A percentile compares a stretch with the other conserved stretches of the same genome.
phyloP scores from a whole-genome alignment of 2,797 vertebrate species.

The Hypotaenidia philippensis region DNA sequence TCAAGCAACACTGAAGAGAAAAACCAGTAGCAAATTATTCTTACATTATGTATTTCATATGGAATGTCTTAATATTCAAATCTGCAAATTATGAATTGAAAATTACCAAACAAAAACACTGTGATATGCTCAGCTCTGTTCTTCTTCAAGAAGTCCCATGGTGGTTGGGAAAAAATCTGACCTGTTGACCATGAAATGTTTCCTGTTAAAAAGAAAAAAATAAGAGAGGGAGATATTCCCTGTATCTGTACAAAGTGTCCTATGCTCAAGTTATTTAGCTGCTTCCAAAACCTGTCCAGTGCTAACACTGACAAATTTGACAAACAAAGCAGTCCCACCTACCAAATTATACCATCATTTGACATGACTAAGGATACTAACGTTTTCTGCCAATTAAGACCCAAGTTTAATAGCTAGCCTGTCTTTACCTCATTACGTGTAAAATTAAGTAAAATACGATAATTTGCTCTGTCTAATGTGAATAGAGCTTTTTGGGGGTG shows the following conservation, averaged over 20 bases:
- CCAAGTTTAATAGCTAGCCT: background rate
- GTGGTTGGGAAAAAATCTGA: constrained; percentile 85
- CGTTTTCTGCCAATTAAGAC: background rate
- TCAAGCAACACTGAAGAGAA: background rate
- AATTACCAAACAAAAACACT: constrained; percentile 80
- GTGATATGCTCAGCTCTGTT: constrained; percentile 87
- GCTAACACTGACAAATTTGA: background rate
- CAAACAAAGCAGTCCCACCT: background rate
- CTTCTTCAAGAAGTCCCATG: constrained; percentile 92
- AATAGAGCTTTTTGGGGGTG: background rate
- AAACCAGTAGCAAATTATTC: background rate
- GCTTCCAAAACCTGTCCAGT: background rate
- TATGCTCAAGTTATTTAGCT: background rate
- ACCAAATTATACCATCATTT: background rate
- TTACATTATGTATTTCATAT: background rate
- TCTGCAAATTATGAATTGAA: background rate
- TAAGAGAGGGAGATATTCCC: background rate
- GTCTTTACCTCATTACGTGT: background rate
- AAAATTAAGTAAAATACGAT: background rate
- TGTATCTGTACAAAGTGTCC: background rate
- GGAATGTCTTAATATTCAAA: background rate
- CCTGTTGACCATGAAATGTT: constrained; percentile 86
- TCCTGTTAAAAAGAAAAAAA: constrained; percentile 79
- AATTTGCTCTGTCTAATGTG: background rate
- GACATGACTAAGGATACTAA: background rate